A percentile compares a stretch with the other conserved stretches of the same genome.
Evolutionary conservation across 2,888 invertebrate genomes (phyloP).

Genomic region (Heteromyza rotundicornis): DNA sequence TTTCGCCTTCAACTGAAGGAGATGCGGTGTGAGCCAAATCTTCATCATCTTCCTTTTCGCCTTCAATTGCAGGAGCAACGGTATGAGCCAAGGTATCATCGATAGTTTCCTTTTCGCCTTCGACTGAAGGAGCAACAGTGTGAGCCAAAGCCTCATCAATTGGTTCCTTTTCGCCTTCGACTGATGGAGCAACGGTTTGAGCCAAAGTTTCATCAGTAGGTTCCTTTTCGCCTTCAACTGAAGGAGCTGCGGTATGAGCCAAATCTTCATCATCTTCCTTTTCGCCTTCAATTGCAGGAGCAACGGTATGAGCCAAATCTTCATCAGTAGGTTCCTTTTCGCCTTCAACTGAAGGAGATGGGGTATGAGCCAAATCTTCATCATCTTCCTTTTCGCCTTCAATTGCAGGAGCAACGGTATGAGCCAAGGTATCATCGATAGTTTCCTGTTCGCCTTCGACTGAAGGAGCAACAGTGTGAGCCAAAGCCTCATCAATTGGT

Average conservation of each 20-base stretch:
- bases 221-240: not conserved
- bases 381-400: conserved; percentile 5
- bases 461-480: conserved; percentile 32
- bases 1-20: conserved; percentile 24
- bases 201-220: not conserved
- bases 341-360: conserved; percentile 6
- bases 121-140: conserved; percentile 12
- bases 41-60: conserved; percentile 26
- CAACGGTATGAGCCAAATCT: conserved; percentile 12
- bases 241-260: conserved; percentile 27
- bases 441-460: conserved; percentile 13
- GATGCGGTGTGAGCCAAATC: conserved; percentile 16
- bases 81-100: conserved; percentile 13
- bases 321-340: too few relatives aligned
- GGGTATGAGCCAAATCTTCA: conserved; percentile 23
- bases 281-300: conserved; percentile 15
- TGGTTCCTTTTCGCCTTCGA: too few relatives aligned
- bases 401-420: not conserved
- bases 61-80: conserved; percentile 23
- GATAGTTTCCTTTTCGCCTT: conserved; percentile 17
- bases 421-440: not conserved
- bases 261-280: conserved; percentile 27
- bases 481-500: conserved; percentile 12
- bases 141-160: too few relatives aligned
- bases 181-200: not conserved